Evolutionary conservation across 2,113 vertebrate species (phyloP).

Genomic region (Polypterus senegalus): DNA sequence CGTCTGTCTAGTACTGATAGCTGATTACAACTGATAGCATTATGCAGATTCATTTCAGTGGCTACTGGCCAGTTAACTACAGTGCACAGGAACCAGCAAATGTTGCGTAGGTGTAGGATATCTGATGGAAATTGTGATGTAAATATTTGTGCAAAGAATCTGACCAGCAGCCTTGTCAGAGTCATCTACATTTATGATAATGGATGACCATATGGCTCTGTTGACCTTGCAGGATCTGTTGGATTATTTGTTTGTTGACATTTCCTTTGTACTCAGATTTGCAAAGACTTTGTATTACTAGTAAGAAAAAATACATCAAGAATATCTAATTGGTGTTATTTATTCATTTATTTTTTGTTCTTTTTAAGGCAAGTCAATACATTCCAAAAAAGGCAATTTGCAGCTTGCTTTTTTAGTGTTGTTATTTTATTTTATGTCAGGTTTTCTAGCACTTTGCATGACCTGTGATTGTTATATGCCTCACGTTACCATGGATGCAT

Average conservation of each 20-base stretch:
- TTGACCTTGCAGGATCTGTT: slow-evolving; percentile 51
- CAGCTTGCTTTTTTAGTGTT: slow-evolving; percentile 10
- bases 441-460: slow-evolving; percentile 17
- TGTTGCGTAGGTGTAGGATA: slow-evolving; percentile 36
- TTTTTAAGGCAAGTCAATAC: slow-evolving; percentile 12
- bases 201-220: slow-evolving; percentile 65
- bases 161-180: slow-evolving; percentile 57
- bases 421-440: too few relatives aligned
- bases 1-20: not conserved
- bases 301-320: not conserved
- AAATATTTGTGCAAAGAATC: slow-evolving; percentile 72
- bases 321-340: too few relatives aligned
- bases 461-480: slow-evolving; percentile 40
- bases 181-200: slow-evolving; percentile 69
- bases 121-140: slow-evolving; percentile 43
- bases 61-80: slow-evolving; percentile 9
- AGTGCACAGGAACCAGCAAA: slow-evolving; percentile 37
- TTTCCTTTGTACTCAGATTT: slow-evolving; percentile 21
- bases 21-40: not conserved
- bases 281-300: slow-evolving; percentile 5
- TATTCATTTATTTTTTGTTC: not conserved
- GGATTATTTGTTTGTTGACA: slow-evolving; percentile 20
- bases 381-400: slow-evolving; percentile 20
- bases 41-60: slow-evolving; percentile 1
- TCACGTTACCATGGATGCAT: slow-evolving; percentile 50